These are phyloP conservation scores for Cyphomyrus plagiostoma DNA, from an alignment of 2,113 vertebrate genomes.

Conservation along the genomic window DNA sequence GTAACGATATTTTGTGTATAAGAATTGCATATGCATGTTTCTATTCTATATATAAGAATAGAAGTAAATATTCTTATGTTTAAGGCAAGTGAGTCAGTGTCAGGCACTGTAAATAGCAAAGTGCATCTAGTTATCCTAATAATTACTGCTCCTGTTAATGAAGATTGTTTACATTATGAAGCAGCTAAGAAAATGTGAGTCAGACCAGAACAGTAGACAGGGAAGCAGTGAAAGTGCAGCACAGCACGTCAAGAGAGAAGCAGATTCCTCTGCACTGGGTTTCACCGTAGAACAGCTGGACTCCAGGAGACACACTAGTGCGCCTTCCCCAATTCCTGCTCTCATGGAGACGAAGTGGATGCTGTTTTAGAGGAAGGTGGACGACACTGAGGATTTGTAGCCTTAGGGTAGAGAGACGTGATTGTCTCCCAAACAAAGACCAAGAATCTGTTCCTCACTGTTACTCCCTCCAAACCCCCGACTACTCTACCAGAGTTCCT, in stretches of 20 bases:
- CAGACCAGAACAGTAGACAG: background rate
- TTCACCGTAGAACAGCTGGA: background rate
- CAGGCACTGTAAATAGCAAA: conserved; percentile 12
- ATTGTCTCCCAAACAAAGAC: background rate
- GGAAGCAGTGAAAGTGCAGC: background rate
- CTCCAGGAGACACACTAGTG: background rate
- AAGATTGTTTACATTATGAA: background rate
- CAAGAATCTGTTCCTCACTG: background rate
- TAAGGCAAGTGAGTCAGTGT: conserved; percentile 45
- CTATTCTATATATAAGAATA: background rate
- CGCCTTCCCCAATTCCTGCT: background rate
- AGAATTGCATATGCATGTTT: background rate
- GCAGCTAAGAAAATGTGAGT: background rate
- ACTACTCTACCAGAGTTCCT: background rate
- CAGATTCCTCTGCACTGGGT: background rate
- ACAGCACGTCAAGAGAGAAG: background rate
- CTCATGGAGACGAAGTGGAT: background rate
- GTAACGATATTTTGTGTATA: background rate
- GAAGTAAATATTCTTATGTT: conserved; percentile 19
- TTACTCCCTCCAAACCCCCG: background rate
- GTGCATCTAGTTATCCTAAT: background rate
- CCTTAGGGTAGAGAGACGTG: background rate
- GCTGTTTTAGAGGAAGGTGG: background rate
- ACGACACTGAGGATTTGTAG: background rate
- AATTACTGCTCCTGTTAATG: background rate